Conservation (phyloP, 2,797 vertebrate species). For the Hippocampus kuda region DNA sequence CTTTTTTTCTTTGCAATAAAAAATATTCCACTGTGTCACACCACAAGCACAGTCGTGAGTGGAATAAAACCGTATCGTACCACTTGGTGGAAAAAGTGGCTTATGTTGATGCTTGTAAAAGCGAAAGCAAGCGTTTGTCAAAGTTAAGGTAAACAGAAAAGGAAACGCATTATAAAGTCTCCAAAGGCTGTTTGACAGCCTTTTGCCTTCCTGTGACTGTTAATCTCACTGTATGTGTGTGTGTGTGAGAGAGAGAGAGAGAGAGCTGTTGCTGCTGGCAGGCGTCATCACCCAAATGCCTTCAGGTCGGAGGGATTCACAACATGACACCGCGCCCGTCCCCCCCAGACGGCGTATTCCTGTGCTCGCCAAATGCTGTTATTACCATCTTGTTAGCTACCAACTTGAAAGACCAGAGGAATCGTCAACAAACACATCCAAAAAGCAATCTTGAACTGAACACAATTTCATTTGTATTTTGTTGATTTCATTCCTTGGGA, state of each 20-base stretch:
- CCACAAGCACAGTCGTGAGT: not conserved
- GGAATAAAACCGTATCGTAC: not conserved
- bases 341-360: conserved; percentile 25
- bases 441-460: not conserved
- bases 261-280: conserved; percentile 44
- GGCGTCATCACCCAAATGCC: conserved; percentile 48
- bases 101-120: not conserved
- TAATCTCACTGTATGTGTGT: conserved; percentile 42
- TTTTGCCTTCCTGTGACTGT: conserved; percentile 30
- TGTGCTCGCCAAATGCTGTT: conserved; percentile 18
- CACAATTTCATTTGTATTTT: not conserved
- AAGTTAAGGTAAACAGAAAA: conserved; percentile 10
- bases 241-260: conserved; percentile 24
- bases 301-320: conserved; percentile 27
- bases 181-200: conserved; percentile 29
- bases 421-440: conserved; percentile 19
- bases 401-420: not conserved
- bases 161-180: conserved; percentile 26
- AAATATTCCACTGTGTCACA: not conserved
- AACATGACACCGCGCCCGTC: conserved; percentile 34
- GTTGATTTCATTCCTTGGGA: conserved; percentile 31
- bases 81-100: not conserved
- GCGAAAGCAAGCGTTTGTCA: not conserved
- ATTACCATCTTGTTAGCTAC: conserved; percentile 29
- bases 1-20: not conserved